These are phyloP conservation scores for Camponotus floridanus DNA, from an alignment of 1,140 invertebrate species.

Conservation along the genomic window DNA sequence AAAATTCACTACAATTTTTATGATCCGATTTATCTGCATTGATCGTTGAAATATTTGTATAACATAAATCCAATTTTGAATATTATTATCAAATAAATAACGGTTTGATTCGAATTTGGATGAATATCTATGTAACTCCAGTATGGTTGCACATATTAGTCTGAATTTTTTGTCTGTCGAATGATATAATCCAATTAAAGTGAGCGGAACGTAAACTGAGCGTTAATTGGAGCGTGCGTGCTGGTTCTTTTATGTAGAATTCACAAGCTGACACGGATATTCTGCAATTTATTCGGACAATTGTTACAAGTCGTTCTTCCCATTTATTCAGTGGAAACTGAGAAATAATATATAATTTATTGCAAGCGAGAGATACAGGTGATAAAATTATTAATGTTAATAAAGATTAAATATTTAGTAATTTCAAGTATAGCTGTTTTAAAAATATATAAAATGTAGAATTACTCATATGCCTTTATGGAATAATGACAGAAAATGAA, in stretches of 20 bases:
- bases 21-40: background rate
- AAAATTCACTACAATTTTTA: slow-evolving; percentile 14
- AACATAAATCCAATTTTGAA: background rate
- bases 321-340: slow-evolving; percentile 22
- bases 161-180: slow-evolving; percentile 34
- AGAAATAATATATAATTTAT: slow-evolving; percentile 10
- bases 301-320: slow-evolving; percentile 32
- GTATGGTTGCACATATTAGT: background rate
- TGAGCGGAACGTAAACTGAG: slow-evolving; percentile 36
- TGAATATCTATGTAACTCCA: background rate
- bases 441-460: background rate
- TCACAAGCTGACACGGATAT: slow-evolving; percentile 51
- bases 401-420: background rate
- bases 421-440: background rate
- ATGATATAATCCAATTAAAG: slow-evolving; percentile 45
- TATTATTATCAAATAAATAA: slow-evolving; percentile 25
- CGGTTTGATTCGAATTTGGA: background rate
- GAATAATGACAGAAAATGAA: slow-evolving; percentile 1
- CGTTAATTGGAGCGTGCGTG: slow-evolving; percentile 51
- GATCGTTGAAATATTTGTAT: background rate
- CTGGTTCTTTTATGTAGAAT: slow-evolving; percentile 47
- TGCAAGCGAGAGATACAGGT: background rate
- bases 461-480: slow-evolving; percentile 14
- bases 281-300: slow-evolving; percentile 49
- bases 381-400: background rate